Conservation (phyloP, 2,797 vertebrate genomes). For the Anguilla pacifica region DNA sequence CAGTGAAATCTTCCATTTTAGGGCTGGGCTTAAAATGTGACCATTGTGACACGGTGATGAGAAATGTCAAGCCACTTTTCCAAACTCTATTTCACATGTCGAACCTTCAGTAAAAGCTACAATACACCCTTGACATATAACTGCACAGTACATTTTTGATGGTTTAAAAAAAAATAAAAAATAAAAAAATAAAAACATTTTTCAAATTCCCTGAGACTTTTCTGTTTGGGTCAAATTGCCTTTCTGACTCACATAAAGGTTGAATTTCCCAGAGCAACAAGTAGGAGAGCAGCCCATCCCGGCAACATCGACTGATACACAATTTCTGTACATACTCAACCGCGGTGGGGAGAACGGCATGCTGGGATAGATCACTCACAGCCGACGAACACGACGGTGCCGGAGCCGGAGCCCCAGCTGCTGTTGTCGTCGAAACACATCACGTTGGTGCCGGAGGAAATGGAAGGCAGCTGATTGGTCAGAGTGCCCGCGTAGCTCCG, state of each 20-base stretch:
- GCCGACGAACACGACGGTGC: constrained; percentile 35
- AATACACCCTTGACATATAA: neutral
- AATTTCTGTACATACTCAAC: neutral
- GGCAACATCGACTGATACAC: neutral
- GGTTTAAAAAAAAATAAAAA: neutral
- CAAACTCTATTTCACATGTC: neutral
- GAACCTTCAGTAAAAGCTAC: neutral
- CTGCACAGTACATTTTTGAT: neutral
- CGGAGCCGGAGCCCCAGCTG: rapidly evolving
- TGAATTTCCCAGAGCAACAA: constrained; percentile 3
- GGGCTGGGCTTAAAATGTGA: neutral
- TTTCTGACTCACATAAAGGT: neutral
- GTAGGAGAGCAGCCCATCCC: neutral
- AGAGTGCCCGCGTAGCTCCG: constrained; percentile 46
- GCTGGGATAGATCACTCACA: constrained; percentile 61
- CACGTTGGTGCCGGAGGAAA: rapidly evolving
- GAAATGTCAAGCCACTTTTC: neutral
- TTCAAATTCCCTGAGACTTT: neutral
- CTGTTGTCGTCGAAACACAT: constrained; percentile 34
- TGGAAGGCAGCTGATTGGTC: rapidly evolving
- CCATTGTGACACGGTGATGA: neutral
- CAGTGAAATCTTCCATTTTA: neutral
- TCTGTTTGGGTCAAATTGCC: neutral
- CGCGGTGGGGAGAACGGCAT: neutral
- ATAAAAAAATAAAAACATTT: too few relatives aligned